Evolutionary conservation across 2,888 invertebrate genomes (phyloP), one percentile per base, ranked within the genome.

Genomic region (Strigamia crassipes): DNA sequence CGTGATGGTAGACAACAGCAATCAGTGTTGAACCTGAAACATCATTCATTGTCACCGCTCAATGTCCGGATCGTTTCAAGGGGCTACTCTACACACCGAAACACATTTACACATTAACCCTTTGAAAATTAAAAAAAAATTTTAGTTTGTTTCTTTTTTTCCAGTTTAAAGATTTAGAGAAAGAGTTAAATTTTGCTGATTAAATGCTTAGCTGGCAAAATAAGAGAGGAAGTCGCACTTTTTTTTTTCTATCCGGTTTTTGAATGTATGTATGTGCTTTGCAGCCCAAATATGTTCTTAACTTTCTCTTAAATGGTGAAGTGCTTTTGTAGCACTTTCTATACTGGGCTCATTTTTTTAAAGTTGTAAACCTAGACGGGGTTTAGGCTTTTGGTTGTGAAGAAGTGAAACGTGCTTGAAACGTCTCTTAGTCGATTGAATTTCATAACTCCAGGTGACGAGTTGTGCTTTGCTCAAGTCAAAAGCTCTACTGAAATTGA

Each of bases 371-470:
- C 27, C 73, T 31, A n/a, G 73, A 73, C 23, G 73, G 73, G 73
- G 73, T 73, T 73, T 73, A 73, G 73, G 31, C 9, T 73, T 73
- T 73, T 73, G 73, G 27, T 15, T 15, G 73, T 73, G 73, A 73
- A 73, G 73, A 73, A 73, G 73, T 12, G 31, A 73, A 73, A 73
- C 73, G 73, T 73, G 73, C 73, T 73, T 31, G 27, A 73, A 73
- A 73, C 73, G 73, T 73, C 73, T 73, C 73, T 73, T 31, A 73
- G 13, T 73, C 73, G 73, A 73, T 73, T 73, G 73, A 73, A 73
- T 73, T 73, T 73, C 73, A 73, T 73, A 73, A 73, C 73, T 73
- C 73, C 73, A 73, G 73, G 73, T 73, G 73, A 73, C 73, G 73
- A 73, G 73, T 73, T 73, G 73, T 73, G 73, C 73, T 73, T 73